A percentile compares a stretch with the other conserved stretches of the same genome.
Evolutionary conservation across 2,797 vertebrate genomes (phyloP).

Genomic region (Anguilla megastoma): DNA sequence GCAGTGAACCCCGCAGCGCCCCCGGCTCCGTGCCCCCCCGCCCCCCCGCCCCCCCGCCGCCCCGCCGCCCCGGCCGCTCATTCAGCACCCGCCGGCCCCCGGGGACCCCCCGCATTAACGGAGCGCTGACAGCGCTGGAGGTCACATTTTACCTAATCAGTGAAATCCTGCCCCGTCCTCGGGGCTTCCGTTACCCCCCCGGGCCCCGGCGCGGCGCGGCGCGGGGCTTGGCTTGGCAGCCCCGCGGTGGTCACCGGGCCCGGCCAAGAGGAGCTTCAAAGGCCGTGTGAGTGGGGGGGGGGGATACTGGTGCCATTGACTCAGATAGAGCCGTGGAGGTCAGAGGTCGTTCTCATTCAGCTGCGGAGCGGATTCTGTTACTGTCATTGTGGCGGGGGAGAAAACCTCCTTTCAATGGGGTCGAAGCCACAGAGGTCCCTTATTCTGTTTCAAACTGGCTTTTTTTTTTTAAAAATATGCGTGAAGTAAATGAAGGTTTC

Average conservation of each 20-base stretch:
- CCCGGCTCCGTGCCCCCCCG: background rate
- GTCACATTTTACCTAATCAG: constrained; percentile 57
- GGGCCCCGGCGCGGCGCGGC: background rate
- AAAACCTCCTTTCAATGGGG: constrained; percentile 11
- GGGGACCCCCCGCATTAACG: background rate
- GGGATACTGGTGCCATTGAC: constrained; percentile 3
- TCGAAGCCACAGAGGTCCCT: background rate
- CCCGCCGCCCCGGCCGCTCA: constrained; percentile 23
- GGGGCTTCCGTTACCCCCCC: constrained; percentile 41
- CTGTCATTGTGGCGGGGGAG: constrained; percentile 49
- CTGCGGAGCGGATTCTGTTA: constrained; percentile 62
- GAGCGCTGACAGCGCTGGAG: constrained; percentile 40
- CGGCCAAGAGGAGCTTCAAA: constrained; percentile 2
- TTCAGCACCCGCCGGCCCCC: constrained; percentile 35
- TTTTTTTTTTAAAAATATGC: background rate
- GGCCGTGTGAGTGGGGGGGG: background rate
- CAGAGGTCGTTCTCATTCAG: constrained; percentile 50
- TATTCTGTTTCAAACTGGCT: background rate
- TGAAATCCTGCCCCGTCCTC: constrained; percentile 38
- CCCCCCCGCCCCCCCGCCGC: background rate
- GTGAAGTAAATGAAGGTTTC: background rate
- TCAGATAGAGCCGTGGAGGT: constrained; percentile 36
- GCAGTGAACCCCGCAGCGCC: background rate
- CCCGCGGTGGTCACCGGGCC: background rate
- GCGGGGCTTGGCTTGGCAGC: background rate